phyloP scores from a whole-genome alignment of 2,888 invertebrate genomes.

The Ischnura elegans region DNA sequence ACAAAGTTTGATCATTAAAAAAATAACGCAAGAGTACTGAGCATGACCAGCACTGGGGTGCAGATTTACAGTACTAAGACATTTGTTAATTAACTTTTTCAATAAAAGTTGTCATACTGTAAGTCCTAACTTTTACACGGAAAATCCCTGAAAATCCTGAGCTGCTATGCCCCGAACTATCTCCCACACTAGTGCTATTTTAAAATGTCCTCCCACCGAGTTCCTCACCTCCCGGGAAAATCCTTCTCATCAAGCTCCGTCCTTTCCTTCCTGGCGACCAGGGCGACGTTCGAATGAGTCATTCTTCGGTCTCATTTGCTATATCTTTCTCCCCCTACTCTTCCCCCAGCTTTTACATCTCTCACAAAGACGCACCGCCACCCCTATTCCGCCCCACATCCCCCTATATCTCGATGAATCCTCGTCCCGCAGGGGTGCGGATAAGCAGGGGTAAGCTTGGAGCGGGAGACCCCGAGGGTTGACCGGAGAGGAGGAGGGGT shows the following conservation, averaged over 20 bases:
- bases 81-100: too few relatives aligned
- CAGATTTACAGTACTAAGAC: too few relatives aligned
- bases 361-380: constrained; percentile 60
- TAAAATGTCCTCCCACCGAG: background rate
- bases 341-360: background rate
- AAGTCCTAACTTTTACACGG: too few relatives aligned
- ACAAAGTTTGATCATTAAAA: too few relatives aligned
- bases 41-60: too few relatives aligned
- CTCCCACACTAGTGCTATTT: background rate
- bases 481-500: constrained; percentile 1
- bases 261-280: background rate
- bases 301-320: constrained; percentile 21
- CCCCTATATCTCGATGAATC: constrained; percentile 22
- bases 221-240: background rate
- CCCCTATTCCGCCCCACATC: background rate
- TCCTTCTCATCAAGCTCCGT: constrained; percentile 10
- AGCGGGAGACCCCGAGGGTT: constrained; percentile 30
- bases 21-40: too few relatives aligned
- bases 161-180: background rate
- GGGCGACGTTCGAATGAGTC: constrained; percentile 36
- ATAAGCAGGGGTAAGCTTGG: background rate
- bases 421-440: constrained; percentile 22
- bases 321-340: background rate
- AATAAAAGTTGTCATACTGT: too few relatives aligned
- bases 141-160: too few relatives aligned